Percentiles rank a stretch among this genome's conserved stretches.
phyloP scores from a whole-genome alignment of 30 jellyfish, hydroid and myxozoan genomes.

The Chrysaora quinquecirrha region DNA sequence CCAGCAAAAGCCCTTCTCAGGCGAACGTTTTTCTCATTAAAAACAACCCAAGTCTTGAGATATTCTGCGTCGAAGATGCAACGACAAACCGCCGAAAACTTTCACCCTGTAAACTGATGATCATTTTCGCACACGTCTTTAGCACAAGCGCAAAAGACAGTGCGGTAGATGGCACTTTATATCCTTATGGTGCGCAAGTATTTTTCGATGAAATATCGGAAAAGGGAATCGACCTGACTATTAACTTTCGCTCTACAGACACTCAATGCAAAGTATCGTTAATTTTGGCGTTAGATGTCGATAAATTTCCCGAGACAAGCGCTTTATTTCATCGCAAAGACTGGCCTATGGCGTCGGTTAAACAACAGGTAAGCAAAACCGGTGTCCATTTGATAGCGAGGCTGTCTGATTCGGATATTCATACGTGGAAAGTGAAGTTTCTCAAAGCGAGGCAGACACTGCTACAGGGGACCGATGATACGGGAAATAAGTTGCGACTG shows the following conservation, averaged over 20 bases:
- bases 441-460: slow-evolving; percentile 76
- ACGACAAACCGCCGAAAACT: slow-evolving; percentile 14
- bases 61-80: slow-evolving; percentile 64
- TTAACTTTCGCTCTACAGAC: slow-evolving; percentile 48
- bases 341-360: slow-evolving; percentile 75
- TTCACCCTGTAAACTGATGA: slow-evolving; percentile 88
- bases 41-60: slow-evolving; percentile 42
- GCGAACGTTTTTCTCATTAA: slow-evolving; percentile 60
- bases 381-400: slow-evolving; percentile 90
- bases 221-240: slow-evolving; percentile 40
- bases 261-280: slow-evolving; percentile 61
- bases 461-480: slow-evolving; percentile 69
- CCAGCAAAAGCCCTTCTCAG: neutral
- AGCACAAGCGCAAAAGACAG: slow-evolving; percentile 34
- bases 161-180: neutral
- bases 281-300: slow-evolving; percentile 68
- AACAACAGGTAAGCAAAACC: slow-evolving; percentile 38
- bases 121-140: slow-evolving; percentile 60
- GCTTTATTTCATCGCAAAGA: slow-evolving; percentile 43
- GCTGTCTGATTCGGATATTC: slow-evolving; percentile 37
- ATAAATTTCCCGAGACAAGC: slow-evolving; percentile 57
- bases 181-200: slow-evolving; percentile 73
- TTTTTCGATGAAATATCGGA: slow-evolving; percentile 43
- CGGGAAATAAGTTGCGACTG: slow-evolving; percentile 67
- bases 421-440: slow-evolving; percentile 83